Evolutionary conservation across 2,113 vertebrate genomes (phyloP).

Genomic region (Indicator maculatus): DNA sequence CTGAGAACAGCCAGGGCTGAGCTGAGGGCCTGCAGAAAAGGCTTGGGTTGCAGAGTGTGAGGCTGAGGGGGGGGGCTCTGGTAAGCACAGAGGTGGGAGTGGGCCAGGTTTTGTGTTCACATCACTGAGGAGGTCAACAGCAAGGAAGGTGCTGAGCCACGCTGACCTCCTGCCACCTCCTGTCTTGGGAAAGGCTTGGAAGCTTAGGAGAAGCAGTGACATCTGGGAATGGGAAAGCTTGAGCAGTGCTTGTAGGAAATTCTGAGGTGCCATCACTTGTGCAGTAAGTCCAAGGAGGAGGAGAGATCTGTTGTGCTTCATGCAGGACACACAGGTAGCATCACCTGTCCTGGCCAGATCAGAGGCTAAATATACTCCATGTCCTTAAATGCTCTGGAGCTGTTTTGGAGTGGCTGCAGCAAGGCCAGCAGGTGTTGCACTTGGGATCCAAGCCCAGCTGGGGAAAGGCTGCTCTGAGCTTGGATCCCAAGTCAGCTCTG

Average conservation of each 20-base stretch:
- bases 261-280: neutral
- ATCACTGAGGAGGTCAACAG: neutral
- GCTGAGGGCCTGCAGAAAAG: neutral
- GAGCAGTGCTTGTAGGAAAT: neutral
- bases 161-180: neutral
- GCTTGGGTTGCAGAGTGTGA: neutral
- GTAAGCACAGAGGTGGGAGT: neutral
- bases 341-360: neutral
- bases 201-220: neutral
- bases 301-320: neutral
- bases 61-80: neutral
- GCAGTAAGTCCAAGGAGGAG: neutral
- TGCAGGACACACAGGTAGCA: neutral
- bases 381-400: neutral
- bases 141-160: neutral
- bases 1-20: neutral
- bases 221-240: neutral
- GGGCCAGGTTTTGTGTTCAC: neutral
- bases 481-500: neutral
- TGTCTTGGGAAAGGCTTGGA: neutral
- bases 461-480: neutral
- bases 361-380: neutral
- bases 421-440: accelerated
- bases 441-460: neutral
- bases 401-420: neutral